These are phyloP conservation scores for Hiodon alosoides DNA, from an alignment of 2,113 vertebrate genomes.

Conservation along the genomic window DNA sequence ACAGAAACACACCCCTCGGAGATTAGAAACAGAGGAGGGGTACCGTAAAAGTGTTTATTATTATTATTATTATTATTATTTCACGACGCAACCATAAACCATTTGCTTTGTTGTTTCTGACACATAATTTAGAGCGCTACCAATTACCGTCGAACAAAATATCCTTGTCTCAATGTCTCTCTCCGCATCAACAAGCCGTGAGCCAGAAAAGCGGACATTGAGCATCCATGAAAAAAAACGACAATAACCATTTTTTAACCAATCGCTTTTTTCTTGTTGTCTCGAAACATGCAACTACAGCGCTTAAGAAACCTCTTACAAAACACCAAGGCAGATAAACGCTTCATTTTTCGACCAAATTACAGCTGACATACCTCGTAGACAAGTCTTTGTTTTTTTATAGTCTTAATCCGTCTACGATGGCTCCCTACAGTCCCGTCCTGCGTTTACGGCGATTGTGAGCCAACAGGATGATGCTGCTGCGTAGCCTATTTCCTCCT, in stretches of 20 bases:
- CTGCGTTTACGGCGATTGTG: slow-evolving; percentile 3
- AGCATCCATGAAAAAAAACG: slow-evolving; percentile 2
- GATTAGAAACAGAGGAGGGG: neutral
- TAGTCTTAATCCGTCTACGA: slow-evolving; percentile 4
- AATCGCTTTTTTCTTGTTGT: neutral
- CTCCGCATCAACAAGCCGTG: slow-evolving; percentile 5
- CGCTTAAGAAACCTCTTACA: neutral
- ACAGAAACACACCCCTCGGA: slow-evolving; percentile 20
- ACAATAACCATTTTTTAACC: too few relatives aligned
- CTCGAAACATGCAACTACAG: neutral
- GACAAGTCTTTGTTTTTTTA: neutral
- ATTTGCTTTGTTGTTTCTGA: neutral
- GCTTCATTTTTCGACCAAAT: neutral
- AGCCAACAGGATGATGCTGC: slow-evolving; percentile 34
- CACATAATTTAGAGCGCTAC: neutral
- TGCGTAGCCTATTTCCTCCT: slow-evolving; percentile 26
- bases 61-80: neutral
- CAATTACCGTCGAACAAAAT: neutral
- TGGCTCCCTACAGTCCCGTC: neutral
- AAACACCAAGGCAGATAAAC: neutral
- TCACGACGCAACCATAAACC: neutral
- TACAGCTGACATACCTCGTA: slow-evolving; percentile 1
- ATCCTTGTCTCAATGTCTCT: neutral
- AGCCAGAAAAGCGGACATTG: neutral
- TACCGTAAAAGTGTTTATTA: neutral